Conservation (phyloP, 2,113 vertebrate species). For the Ophthalmolycus amberensis region DNA sequence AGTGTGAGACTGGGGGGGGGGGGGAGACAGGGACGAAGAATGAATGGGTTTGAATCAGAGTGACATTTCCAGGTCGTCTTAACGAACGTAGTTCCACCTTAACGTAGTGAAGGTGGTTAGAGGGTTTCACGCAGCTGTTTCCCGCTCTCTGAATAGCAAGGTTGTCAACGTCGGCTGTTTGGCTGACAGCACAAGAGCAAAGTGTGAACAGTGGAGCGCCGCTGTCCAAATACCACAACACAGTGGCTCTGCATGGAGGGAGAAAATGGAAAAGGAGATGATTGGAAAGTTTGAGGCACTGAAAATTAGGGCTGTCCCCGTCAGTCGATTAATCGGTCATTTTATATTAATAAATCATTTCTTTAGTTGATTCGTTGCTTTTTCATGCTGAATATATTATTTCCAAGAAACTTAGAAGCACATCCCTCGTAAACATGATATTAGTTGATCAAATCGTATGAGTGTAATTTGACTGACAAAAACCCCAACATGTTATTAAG, state of each 20-base stretch:
- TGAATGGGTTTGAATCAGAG: conserved; percentile 43
- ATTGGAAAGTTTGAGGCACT: not conserved
- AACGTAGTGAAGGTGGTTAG: conserved; percentile 46
- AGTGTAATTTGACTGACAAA: no score
- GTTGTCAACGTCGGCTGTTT: conserved; percentile 42
- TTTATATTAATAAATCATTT: no score
- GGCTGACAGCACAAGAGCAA: conserved; percentile 31
- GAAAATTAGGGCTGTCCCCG: not conserved
- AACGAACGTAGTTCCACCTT: no score
- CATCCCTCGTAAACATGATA: no score
- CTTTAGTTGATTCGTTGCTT: no score
- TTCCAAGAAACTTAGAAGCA: no score
- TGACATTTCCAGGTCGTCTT: conserved; percentile 60
- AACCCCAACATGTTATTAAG: not conserved
- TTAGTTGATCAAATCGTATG: no score
- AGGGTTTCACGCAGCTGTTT: conserved; percentile 54
- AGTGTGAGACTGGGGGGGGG: conserved; percentile 7
- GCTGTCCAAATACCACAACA: conserved; percentile 46
- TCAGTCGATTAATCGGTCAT: not conserved
- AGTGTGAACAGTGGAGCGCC: conserved; percentile 15
- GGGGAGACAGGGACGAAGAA: not conserved
- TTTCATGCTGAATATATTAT: no score
- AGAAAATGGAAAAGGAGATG: not conserved
- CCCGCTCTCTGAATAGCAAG: conserved; percentile 44
- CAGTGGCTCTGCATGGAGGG: not conserved